These are phyloP conservation scores for Heliconius ethilla DNA, from an alignment of 2,888 invertebrate species.

Conservation along the genomic window DNA sequence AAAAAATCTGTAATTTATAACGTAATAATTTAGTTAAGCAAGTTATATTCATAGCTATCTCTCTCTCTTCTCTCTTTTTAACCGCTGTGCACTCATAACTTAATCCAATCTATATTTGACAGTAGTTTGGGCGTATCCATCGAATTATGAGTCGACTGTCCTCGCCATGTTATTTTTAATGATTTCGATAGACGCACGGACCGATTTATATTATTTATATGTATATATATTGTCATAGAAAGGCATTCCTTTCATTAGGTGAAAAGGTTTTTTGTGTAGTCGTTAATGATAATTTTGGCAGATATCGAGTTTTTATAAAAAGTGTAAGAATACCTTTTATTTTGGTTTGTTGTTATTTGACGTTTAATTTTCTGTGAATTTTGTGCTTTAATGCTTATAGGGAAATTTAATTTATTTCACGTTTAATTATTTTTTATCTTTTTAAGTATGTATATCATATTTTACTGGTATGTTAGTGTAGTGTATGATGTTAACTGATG, in stretches of 20 bases:
- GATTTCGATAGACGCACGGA: slow-evolving; percentile 43
- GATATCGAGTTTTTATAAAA: slow-evolving; percentile 26
- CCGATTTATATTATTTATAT: slow-evolving; percentile 42
- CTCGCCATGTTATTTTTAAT: slow-evolving; percentile 64
- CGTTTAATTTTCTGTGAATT: too few species aligned
- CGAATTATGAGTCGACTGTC: slow-evolving; percentile 71
- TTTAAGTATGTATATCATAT: too few species aligned
- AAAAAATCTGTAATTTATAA: too few species aligned
- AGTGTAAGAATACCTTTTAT: not conserved
- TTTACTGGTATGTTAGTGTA: too few species aligned
- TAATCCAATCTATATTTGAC: slow-evolving; percentile 65
- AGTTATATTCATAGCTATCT: too few species aligned
- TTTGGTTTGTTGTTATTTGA: too few species aligned
- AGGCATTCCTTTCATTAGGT: slow-evolving; percentile 50
- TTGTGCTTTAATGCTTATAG: too few species aligned
- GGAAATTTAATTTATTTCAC: too few species aligned
- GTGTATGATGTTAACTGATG: too few species aligned
- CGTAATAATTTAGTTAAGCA: too few species aligned
- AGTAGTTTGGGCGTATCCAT: slow-evolving; percentile 78
- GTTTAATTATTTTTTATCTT: too few species aligned
- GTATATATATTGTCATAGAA: slow-evolving; percentile 23
- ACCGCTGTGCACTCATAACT: slow-evolving; percentile 46
- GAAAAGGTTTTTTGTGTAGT: slow-evolving; percentile 49
- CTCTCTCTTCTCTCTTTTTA: too few species aligned
- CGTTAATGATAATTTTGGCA: slow-evolving; percentile 10